phyloP scores from a whole-genome alignment of 2,113 vertebrate species.

The Epinephelus moara region DNA sequence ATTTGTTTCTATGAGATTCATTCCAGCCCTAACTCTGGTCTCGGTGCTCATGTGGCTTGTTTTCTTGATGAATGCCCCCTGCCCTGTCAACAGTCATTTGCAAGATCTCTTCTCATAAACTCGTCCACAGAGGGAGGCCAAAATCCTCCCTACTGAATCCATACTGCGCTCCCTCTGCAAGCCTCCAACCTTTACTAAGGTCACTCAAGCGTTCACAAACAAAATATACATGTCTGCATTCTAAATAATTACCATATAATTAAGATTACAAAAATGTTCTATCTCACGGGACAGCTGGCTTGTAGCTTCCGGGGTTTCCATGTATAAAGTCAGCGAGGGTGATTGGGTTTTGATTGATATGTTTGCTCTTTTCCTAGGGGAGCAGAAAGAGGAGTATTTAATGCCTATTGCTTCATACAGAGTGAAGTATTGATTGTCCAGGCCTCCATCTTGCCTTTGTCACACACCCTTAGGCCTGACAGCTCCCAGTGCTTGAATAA shows the following conservation, averaged over 20 bases:
- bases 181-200: conserved; percentile 36
- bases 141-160: conserved; percentile 48
- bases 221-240: conserved; percentile 19
- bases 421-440: conserved; percentile 72
- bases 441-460: conserved; percentile 74
- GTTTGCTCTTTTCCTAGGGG: conserved; percentile 66
- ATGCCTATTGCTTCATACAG: conserved; percentile 73
- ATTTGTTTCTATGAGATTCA: conserved; percentile 80
- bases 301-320: conserved; percentile 31
- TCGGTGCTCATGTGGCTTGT: conserved; percentile 76
- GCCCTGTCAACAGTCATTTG: conserved; percentile 81
- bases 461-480: conserved; percentile 67
- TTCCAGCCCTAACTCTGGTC: conserved; percentile 72
- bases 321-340: conserved; percentile 30
- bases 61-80: conserved; percentile 79
- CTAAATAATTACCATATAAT: conserved; percentile 15
- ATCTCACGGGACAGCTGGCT: conserved; percentile 40
- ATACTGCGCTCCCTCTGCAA: conserved; percentile 6
- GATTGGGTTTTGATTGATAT: conserved; percentile 79
- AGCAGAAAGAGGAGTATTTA: conserved; percentile 72
- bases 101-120: conserved; percentile 74
- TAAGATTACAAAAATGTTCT: neutral
- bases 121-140: conserved; percentile 48
- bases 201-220: neutral
- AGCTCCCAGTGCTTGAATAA: conserved; percentile 63